phyloP scores from a whole-genome alignment of 1,140 invertebrate genomes.

The Ceratosolen solmsi region DNA sequence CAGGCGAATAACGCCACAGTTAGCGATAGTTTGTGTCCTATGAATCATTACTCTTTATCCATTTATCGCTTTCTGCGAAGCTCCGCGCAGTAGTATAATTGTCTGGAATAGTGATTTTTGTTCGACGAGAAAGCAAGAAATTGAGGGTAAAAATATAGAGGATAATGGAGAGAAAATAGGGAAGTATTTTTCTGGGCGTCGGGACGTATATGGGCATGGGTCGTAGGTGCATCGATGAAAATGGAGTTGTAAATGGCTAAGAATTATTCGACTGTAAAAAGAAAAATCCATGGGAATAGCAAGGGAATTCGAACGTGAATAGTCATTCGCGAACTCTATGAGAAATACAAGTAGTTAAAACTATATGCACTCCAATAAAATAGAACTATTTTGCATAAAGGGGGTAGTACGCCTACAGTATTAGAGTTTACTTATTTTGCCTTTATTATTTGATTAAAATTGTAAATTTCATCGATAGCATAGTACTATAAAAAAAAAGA shows the following conservation, averaged over 20 bases:
- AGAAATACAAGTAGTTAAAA: neutral
- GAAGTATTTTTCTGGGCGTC: neutral
- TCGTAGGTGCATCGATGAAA: neutral
- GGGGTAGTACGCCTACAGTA: no score
- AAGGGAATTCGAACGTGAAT: neutral
- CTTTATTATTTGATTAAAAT: no score
- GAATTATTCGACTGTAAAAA: conserved; percentile 6
- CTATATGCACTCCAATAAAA: no score
- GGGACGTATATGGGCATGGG: neutral
- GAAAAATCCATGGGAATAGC: neutral
- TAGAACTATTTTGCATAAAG: no score
- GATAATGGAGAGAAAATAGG: neutral
- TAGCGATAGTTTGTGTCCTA: conserved; percentile 7
- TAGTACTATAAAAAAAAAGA: no score
- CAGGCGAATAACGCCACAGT: conserved; percentile 17
- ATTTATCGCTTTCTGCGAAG: conserved; percentile 37
- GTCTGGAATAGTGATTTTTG: conserved; percentile 30
- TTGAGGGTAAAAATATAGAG: neutral
- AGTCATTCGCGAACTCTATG: neutral
- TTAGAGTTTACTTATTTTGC: no score
- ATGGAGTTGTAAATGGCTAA: neutral
- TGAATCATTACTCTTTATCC: conserved; percentile 47
- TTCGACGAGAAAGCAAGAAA: neutral
- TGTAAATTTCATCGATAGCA: no score
- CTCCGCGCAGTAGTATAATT: neutral